Base-by-base conservation (phyloP, 2,888 invertebrate genomes). In the Scaptomyza tumidula region DNA sequence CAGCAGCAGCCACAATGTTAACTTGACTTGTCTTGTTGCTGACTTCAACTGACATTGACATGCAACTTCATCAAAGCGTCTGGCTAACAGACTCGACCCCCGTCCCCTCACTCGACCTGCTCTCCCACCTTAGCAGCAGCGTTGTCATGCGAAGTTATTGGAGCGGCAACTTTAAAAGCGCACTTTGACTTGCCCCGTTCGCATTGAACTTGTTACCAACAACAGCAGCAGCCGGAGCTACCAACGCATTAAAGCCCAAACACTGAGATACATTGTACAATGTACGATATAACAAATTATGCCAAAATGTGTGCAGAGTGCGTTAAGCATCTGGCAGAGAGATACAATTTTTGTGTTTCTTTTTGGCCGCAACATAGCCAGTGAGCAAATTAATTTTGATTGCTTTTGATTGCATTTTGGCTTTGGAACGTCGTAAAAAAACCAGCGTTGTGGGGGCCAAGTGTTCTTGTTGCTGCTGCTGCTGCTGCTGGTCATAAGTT, bases 331-430 rank as follows among this genome's bases (percentile, higher is more conserved):
- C 69, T 66, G 71, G 55, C 73, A 4, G 10, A 73, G 76, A 67
- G 79, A 81, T 64, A 85, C 85, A 39, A 6, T n/a, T 37, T 7
- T 37, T n/a, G n/a, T 3, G 0, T 37, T 6, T 39, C 7, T 39
- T 39, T 14, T 81, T 79, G 57, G 79, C 39, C 55, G 48, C 39
- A 78, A 76, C 75, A 66, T 19, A 60, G 71, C 62, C 59, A 74
- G 37, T 75, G 70, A 87, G 88, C 83, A 83, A 83, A 83, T 83
- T 88, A 88, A 83, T 88, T 83, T 83, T 83, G 86, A 83, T 83
- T 83, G 78, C 75, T 63, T 71, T 75, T 80, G 88, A 86, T 80
- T 82, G 86, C 78, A 41, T 45, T 66, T 71, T 41, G 64, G 60
- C 59, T 54, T 54, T 59, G 67, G 64, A 71, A 66, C 65, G 67